A percentile compares a stretch with the other conserved stretches of the same genome.
phyloP scores from a whole-genome alignment of 2,113 vertebrate genomes.

The Alouatta palliata region DNA sequence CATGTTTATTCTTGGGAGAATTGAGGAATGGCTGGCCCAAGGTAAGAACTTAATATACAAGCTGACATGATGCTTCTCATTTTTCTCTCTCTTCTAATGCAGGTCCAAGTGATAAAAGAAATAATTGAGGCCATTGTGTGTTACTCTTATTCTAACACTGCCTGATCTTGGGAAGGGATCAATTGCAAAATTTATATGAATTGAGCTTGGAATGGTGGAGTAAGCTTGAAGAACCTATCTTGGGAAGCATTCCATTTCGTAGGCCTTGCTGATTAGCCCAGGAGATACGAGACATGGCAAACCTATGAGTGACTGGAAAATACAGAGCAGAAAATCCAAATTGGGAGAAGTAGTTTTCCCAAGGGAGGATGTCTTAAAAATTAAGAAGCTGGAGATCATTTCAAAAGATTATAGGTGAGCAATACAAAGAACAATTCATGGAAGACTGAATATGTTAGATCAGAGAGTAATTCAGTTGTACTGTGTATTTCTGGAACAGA shows the following conservation, averaged over 20 bases:
- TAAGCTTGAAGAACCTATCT: conserved; percentile 6
- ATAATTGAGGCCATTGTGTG: conserved; percentile 29
- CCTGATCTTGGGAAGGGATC: conserved; percentile 36
- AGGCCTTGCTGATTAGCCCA: conserved; percentile 31
- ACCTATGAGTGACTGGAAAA: background rate
- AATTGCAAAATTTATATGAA: conserved; percentile 39
- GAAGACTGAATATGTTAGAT: background rate
- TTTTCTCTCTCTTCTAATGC: conserved; percentile 26
- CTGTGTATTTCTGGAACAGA: conserved; percentile 4
- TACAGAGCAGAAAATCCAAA: conserved; percentile 3
- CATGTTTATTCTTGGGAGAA: background rate
- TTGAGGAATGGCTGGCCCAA: background rate
- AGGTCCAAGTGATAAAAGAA: background rate
- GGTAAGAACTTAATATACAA: background rate
- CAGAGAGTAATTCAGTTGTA: conserved; percentile 21
- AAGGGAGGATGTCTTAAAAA: conserved; percentile 40
- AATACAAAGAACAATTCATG: conserved; percentile 1
- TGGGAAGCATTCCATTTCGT: conserved; percentile 61
- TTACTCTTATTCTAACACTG: background rate
- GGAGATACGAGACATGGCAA: conserved; percentile 15
- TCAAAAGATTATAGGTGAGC: conserved; percentile 37
- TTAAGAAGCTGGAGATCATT: conserved; percentile 53
- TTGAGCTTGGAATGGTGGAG: background rate
- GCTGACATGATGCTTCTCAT: background rate
- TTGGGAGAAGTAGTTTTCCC: conserved; percentile 12